Base-by-base conservation (phyloP, 2,797 vertebrate genomes). In the Clarias platycephalus region DNA sequence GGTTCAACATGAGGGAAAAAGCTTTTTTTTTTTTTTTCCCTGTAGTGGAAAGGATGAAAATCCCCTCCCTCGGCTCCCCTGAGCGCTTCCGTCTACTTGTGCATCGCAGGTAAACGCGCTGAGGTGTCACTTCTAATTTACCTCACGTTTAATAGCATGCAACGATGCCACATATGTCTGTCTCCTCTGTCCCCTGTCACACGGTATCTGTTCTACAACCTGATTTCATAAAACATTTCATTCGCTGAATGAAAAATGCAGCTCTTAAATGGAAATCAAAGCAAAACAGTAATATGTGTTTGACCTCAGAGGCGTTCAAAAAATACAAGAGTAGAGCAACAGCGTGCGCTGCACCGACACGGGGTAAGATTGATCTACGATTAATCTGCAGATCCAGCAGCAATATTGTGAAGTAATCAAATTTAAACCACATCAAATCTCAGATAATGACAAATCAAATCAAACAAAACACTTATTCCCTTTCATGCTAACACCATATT, bases 71-170 rank as follows among this genome's bases (percentile, higher is more conserved):
- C 74, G 55, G 53, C 81, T 83, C 82, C 80, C 75, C 82, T 60
- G 83, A 85, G 82, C 40, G 37, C 68, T 62, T 57, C 24, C 66
- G 57, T 84, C 84, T 80, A 85, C 87, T 87, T 63, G 75, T 24
- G 63, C 86, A 87, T 88, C 84, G 72, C 82, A 80, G 81, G 82
- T 84, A 87, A 87, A 87, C 68, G 63, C 57, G 80, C 82, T 72
- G 63, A 86, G 64, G 76, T 86, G 89, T 89, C 89, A 90, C 87
- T 90, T 89, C 82, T 87, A 87, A 89, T 91, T 88, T 86, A 78
- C 63, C 68, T 77, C 75, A 83, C 71, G 84, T 81, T 88, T 86
- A 90, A 86, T 82, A 88, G 83, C 84, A 87, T 58, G 66, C 86
- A 62, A 77, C 77, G 78, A 86, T n/a, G 62, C 80, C 84, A 74